These are phyloP conservation scores for Loriculus beryllinus DNA, from an alignment of 2,797 vertebrate genomes.

Conservation along the genomic window DNA sequence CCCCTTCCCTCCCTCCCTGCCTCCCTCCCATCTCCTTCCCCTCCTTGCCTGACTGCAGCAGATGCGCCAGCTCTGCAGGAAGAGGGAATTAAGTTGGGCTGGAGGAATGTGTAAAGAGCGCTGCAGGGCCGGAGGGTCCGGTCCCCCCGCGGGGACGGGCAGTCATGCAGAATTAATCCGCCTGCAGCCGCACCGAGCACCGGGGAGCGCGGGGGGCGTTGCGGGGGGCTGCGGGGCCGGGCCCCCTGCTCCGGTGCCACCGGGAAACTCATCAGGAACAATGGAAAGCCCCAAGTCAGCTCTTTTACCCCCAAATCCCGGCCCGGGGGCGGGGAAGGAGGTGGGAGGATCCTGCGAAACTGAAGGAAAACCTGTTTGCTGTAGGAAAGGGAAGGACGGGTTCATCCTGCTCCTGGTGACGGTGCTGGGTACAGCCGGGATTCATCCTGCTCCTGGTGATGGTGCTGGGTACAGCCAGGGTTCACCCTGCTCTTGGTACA, in stretches of 20 bases:
- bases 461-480: background rate
- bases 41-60: conserved; percentile 68
- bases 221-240: conserved; percentile 15
- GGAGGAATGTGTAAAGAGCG: conserved; percentile 80
- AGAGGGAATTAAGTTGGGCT: conserved; percentile 75
- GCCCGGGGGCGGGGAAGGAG: background rate
- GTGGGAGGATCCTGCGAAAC: conserved; percentile 28
- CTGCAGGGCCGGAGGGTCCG: conserved; percentile 81
- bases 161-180: conserved; percentile 81
- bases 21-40: background rate
- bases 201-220: conserved; percentile 2
- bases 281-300: conserved; percentile 31
- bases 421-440: background rate
- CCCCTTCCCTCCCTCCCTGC: background rate
- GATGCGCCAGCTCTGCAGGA: conserved; percentile 69
- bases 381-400: background rate
- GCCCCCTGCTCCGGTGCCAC: conserved; percentile 10
- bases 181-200: background rate
- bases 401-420: too few relatives aligned
- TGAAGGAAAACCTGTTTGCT: conserved; percentile 41
- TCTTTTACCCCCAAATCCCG: background rate
- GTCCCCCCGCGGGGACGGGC: conserved; percentile 76
- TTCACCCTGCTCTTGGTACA: background rate
- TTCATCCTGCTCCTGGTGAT: too few relatives aligned
- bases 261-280: conserved; percentile 61